Percentiles rank a stretch among this genome's conserved stretches.
These are phyloP conservation scores for Sebastolobus alascanus DNA, from an alignment of 2,797 vertebrate genomes.

Conservation along the genomic window DNA sequence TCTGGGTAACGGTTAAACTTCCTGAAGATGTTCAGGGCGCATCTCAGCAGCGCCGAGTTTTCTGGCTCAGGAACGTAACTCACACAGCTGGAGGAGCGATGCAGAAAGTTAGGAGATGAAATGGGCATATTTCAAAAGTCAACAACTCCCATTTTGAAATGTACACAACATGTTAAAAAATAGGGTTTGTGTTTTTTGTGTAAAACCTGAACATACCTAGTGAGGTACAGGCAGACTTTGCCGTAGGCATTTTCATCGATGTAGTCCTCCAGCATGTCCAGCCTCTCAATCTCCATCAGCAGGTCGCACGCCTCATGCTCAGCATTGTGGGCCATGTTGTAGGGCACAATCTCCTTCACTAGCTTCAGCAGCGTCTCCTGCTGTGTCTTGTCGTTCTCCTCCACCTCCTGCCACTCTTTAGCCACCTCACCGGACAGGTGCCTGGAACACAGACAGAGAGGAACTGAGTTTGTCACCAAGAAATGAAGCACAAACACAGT, in stretches of 20 bases:
- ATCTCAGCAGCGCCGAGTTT: conserved; percentile 95
- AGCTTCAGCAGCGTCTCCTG: conserved; percentile 94
- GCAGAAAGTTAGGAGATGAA: neutral
- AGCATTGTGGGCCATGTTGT: conserved; percentile 99
- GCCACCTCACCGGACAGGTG: conserved; percentile 97
- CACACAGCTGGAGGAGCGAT: conserved; percentile 88
- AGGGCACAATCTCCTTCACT: conserved; percentile 97
- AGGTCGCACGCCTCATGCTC: conserved; percentile 98
- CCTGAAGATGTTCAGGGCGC: conserved; percentile 95
- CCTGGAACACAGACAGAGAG: conserved; percentile 72
- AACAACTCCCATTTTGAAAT: neutral
- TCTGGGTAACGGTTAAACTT: conserved; percentile 97
- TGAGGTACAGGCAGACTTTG: conserved; percentile 99
- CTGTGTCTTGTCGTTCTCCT: conserved; percentile 94
- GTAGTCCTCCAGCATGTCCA: conserved; percentile 97
- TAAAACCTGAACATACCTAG: conserved; percentile 85
- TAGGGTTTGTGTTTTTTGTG: neutral
- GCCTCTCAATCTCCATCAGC: conserved; percentile 97
- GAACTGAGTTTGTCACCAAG: neutral
- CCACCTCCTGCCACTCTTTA: conserved; percentile 99
- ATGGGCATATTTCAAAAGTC: neutral
- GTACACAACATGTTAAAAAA: neutral
- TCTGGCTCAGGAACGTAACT: conserved; percentile 98
- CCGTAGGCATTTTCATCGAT: conserved; percentile 97
- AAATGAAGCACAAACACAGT: neutral